Evolutionary conservation across 2,113 vertebrate species (phyloP), one percentile per base, ranked within the genome.

Genomic region (Anarhynchus alexandrinus): DNA sequence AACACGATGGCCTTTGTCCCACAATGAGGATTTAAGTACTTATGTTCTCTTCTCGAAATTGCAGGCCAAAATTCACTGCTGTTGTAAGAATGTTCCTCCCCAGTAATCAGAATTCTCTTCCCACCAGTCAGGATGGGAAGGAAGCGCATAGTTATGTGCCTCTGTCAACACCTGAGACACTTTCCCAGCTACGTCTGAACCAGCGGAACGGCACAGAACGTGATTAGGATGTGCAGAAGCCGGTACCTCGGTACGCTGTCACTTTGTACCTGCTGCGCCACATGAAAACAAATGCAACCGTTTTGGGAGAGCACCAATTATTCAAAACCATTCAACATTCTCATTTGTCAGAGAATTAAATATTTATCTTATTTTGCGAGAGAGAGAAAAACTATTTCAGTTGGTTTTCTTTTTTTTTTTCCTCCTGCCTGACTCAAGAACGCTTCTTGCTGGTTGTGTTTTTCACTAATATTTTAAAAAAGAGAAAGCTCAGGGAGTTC

Each of bases 261-360:
- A 86, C 80, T 88, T 15, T 40, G 21, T 17, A 38, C 6, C 21
- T 45, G 61, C 83, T 59, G 67, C 49, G 43, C 59, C 49, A 61
- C 78, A 88, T 25, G 51, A 92, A 95, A 97, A 97, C 0, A 2
- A 94, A 95, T 42, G 38, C 1, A 29, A 89, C 42, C 2, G 1
- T 77, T 97, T 81, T 78, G 67, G 92, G 82, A 92, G 42, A 89
- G 76, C 76, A 71, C 38, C 64, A 71, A 88, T 97, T 89, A 90
- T 73, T 90, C 86, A 91, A 80, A 96, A 52, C 71, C 38, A 73
- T n/a, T 88, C 70, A 78, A 71, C 71, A 81, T 93, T 65, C 87
- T 89, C 49, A 93, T 93, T 67, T 96, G 69, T 96, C 86, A 96
- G 52, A 66, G 49, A 94, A 96, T 96, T 93, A 96, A 96, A 96